These are phyloP conservation scores for Eugnorisma glareosa DNA, from an alignment of 2,888 invertebrate genomes.

Conservation along the genomic window DNA sequence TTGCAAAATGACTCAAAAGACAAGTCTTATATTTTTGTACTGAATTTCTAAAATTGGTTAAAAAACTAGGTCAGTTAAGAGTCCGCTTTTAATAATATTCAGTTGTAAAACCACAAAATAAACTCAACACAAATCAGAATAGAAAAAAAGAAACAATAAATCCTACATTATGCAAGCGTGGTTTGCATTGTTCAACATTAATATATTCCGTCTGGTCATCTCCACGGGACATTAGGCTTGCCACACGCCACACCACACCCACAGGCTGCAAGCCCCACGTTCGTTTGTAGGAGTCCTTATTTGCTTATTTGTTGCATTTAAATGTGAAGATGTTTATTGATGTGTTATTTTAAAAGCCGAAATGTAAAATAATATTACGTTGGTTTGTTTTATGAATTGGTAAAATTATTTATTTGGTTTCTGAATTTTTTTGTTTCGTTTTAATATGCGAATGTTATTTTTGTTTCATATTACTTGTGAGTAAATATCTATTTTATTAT, in stretches of 20 bases:
- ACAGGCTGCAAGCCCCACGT: slow-evolving; percentile 39
- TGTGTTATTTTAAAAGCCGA: slow-evolving; percentile 21
- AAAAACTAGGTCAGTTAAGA: background rate
- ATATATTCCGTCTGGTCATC: slow-evolving; percentile 74
- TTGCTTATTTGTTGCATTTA: slow-evolving; percentile 16
- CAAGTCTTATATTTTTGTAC: no score
- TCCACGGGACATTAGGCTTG: slow-evolving; percentile 72
- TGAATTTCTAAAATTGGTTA: background rate
- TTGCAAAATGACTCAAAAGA: background rate
- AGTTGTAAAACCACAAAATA: background rate
- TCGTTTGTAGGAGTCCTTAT: slow-evolving; percentile 36
- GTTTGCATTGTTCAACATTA: slow-evolving; percentile 68
- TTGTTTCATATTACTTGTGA: background rate
- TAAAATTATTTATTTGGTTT: slow-evolving; percentile 5
- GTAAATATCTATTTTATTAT: no score
- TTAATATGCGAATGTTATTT: slow-evolving; percentile 2
- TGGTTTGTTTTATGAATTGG: background rate
- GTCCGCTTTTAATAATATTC: slow-evolving; percentile 5
- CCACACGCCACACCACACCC: slow-evolving; percentile 49
- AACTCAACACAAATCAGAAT: slow-evolving; percentile 26
- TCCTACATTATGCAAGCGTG: slow-evolving; percentile 45
- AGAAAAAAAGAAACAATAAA: slow-evolving; percentile 42
- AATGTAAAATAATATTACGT: background rate
- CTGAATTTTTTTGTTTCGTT: slow-evolving; percentile 14
- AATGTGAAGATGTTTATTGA: background rate